Conservation (phyloP, 2,113 vertebrate species). For the Nannospalax galili region DNA sequence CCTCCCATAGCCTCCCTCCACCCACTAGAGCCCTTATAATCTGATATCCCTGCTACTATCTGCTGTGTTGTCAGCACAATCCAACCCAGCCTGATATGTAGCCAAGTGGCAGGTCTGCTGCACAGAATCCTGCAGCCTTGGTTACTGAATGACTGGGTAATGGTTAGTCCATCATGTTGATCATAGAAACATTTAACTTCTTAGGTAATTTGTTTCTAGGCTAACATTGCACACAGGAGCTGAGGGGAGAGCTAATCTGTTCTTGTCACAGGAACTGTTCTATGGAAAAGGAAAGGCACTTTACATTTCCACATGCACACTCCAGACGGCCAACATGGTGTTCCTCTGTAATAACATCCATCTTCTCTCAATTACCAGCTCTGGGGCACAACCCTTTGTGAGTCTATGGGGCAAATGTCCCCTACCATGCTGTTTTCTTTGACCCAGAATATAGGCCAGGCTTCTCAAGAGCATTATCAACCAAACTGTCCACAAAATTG, state of each 20-base stretch:
- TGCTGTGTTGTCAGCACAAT: too few relatives aligned
- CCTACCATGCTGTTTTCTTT: not conserved
- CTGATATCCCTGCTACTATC: too few relatives aligned
- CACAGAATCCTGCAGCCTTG: not conserved
- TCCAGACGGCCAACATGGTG: not conserved
- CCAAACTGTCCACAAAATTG: not conserved
- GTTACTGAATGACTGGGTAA: not conserved
- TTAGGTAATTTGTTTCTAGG: constrained; percentile 48
- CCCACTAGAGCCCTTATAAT: too few relatives aligned
- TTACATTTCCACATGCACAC: not conserved
- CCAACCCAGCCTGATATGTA: not conserved
- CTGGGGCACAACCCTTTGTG: not conserved
- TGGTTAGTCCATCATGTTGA: not conserved
- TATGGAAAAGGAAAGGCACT: not conserved
- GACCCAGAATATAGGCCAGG: not conserved
- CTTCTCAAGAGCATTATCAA: not conserved
- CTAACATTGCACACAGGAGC: constrained; percentile 55
- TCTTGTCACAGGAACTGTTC: not conserved
- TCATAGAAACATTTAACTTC: constrained; percentile 47
- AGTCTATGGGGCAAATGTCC: not conserved
- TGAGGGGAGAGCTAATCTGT: not conserved
- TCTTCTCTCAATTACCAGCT: constrained; percentile 22
- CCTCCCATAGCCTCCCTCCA: too few relatives aligned
- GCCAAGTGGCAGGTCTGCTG: not conserved
- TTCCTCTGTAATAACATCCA: not conserved